Evolutionary conservation across 2,797 vertebrate species (phyloP).

Genomic region (Takifugu rubripes): DNA sequence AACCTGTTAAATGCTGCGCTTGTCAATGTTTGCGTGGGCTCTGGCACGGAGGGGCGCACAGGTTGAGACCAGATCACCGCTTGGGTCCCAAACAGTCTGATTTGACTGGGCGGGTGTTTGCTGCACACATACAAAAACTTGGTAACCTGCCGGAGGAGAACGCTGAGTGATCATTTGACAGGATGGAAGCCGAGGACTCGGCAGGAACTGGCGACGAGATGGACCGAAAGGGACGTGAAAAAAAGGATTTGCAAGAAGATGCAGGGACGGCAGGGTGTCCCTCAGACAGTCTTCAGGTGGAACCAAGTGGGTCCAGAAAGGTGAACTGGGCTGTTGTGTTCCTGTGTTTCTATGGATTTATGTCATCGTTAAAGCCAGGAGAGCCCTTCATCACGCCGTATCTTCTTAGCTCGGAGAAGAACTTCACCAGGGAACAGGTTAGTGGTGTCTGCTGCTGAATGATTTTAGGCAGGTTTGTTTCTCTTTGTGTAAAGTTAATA

Average conservation of each 20-base stretch:
- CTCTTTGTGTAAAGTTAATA: not conserved
- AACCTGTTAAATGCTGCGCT: conserved; percentile 10
- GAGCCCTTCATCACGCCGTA: conserved; percentile 93
- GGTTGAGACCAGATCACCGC: not conserved
- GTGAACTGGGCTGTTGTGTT: conserved; percentile 83
- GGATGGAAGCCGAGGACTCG: conserved; percentile 38
- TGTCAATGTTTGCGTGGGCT: conserved; percentile 1
- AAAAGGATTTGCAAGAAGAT: conserved; percentile 3
- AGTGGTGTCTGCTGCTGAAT: conserved; percentile 22
- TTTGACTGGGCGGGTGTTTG: not conserved
- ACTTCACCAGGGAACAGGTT: conserved; percentile 87
- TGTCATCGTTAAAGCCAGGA: conserved; percentile 87
- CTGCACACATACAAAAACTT: not conserved
- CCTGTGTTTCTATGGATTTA: conserved; percentile 92
- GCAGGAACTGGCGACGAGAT: conserved; percentile 18
- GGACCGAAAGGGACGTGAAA: conserved; percentile 23
- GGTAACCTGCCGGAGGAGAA: conserved; percentile 31
- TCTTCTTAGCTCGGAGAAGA: conserved; percentile 80
- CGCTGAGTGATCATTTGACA: conserved; percentile 15
- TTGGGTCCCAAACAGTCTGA: not conserved
- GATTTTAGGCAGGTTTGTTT: not conserved
- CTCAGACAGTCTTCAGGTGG: conserved; percentile 1
- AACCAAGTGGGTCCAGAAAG: conserved; percentile 15
- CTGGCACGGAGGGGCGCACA: conserved; percentile 9
- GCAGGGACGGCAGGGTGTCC: conserved; percentile 20